Conservation (phyloP, 2,797 vertebrate genomes). For the Paedocypris micromegethes region DNA sequence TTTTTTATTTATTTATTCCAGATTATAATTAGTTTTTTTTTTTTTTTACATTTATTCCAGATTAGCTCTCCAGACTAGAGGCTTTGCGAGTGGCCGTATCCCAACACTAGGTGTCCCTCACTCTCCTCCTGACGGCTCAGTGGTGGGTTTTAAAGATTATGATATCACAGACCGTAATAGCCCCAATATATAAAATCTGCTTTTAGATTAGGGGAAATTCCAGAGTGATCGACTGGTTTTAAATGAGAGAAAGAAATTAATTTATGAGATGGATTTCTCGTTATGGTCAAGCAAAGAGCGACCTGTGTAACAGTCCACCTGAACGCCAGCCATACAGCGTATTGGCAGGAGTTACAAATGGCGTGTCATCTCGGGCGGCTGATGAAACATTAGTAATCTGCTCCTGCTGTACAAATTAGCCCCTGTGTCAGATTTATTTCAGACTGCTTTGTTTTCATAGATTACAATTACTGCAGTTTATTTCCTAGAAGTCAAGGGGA, state of each 20-base stretch:
- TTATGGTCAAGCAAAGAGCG: slow-evolving; percentile 39
- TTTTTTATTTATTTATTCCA: too few species aligned
- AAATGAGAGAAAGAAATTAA: slow-evolving; percentile 34
- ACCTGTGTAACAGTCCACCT: slow-evolving; percentile 33
- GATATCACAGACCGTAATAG: slow-evolving; percentile 36
- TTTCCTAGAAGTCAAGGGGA: not conserved
- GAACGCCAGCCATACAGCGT: slow-evolving; percentile 15
- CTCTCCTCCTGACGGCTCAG: slow-evolving; percentile 58
- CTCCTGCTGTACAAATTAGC: not conserved
- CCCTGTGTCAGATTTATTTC: not conserved
- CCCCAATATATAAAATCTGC: slow-evolving; percentile 38
- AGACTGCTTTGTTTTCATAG: slow-evolving; percentile 1
- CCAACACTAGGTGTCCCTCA: slow-evolving; percentile 74
- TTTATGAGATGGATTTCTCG: slow-evolving; percentile 31
- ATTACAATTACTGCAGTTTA: slow-evolving; percentile 2
- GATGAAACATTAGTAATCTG: slow-evolving; percentile 15
- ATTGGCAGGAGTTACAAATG: slow-evolving; percentile 10
- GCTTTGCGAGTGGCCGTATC: slow-evolving; percentile 8
- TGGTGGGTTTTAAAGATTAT: slow-evolving; percentile 10
- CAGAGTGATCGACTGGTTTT: slow-evolving; percentile 29
- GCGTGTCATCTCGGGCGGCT: slow-evolving; percentile 7
- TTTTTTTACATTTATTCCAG: too few species aligned
- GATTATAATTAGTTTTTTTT: too few species aligned
- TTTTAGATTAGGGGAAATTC: slow-evolving; percentile 43
- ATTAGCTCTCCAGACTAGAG: not conserved